Conservation (phyloP, 2,888 invertebrate genomes). For the Brenthis hecate region DNA sequence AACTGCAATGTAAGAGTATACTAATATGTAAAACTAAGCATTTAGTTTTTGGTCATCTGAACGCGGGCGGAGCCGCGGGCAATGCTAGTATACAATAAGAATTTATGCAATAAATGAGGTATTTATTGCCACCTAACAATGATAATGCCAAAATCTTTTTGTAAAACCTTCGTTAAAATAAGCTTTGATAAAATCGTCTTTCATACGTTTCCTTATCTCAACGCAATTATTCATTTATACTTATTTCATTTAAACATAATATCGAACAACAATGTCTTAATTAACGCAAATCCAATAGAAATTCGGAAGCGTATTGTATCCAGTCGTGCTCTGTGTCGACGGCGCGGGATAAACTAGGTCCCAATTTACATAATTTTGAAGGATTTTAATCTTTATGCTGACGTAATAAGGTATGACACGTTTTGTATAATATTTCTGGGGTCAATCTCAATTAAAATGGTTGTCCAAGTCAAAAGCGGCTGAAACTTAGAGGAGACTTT, state of each 20-base stretch:
- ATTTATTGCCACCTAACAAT: no score
- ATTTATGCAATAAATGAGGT: no score
- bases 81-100: no score
- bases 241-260: conserved; percentile 8
- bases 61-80: no score
- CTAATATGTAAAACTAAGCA: no score
- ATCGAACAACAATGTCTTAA: conserved; percentile 49
- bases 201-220: no score
- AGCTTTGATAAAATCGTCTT: no score
- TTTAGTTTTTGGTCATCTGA: no score
- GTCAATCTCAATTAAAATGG: conserved; percentile 47
- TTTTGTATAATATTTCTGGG: conserved; percentile 40
- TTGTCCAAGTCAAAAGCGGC: conserved; percentile 38
- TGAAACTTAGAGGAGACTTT: neutral
- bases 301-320: conserved; percentile 47
- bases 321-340: conserved; percentile 58
- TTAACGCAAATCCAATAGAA: conserved; percentile 55
- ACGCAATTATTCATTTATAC: no score
- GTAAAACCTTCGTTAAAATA: no score
- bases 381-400: conserved; percentile 48
- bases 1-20: no score
- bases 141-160: no score
- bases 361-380: conserved; percentile 51
- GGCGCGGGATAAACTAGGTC: conserved; percentile 58
- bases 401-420: conserved; percentile 41